Evolutionary conservation across 2,888 invertebrate genomes (phyloP).

Genomic region (Eupithecia pulchellata): DNA sequence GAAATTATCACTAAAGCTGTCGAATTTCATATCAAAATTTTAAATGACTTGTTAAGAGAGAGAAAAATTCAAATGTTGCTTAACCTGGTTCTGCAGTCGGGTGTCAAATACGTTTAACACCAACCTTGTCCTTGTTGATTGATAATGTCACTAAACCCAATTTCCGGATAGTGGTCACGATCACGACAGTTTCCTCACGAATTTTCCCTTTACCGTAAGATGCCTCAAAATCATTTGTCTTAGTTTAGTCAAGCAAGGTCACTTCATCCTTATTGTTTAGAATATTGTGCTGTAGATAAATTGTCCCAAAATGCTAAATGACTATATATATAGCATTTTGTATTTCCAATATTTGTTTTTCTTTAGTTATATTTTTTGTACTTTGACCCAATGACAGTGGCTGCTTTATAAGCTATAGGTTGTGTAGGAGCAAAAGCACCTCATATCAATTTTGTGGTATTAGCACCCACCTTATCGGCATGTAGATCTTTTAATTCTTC

Average conservation of each 20-base stretch:
- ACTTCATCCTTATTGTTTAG: not conserved
- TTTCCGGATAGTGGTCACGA: slow-evolving; percentile 13
- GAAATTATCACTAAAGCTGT: slow-evolving; percentile 44
- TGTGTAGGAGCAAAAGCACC: slow-evolving; percentile 1
- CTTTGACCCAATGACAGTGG: not conserved
- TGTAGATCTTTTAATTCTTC: not conserved
- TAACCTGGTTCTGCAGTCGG: not conserved
- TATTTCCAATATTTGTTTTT: not conserved
- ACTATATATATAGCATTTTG: no score
- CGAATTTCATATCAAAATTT: not conserved
- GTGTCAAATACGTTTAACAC: not conserved
- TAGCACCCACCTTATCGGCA: slow-evolving; percentile 3
- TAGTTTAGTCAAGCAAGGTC: not conserved
- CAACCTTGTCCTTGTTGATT: slow-evolving; percentile 6
- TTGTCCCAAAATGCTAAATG: not conserved
- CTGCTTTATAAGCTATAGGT: not conserved
- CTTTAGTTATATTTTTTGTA: not conserved
- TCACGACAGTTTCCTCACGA: slow-evolving; percentile 13
- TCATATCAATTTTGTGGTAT: not conserved
- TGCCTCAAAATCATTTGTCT: not conserved
- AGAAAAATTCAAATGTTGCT: no score
- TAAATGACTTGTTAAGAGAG: not conserved
- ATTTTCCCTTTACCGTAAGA: slow-evolving; percentile 8
- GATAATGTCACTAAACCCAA: slow-evolving; percentile 10
- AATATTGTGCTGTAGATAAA: not conserved